phyloP scores from a whole-genome alignment of 2,888 invertebrate species.

The Octonoba sinensis region DNA sequence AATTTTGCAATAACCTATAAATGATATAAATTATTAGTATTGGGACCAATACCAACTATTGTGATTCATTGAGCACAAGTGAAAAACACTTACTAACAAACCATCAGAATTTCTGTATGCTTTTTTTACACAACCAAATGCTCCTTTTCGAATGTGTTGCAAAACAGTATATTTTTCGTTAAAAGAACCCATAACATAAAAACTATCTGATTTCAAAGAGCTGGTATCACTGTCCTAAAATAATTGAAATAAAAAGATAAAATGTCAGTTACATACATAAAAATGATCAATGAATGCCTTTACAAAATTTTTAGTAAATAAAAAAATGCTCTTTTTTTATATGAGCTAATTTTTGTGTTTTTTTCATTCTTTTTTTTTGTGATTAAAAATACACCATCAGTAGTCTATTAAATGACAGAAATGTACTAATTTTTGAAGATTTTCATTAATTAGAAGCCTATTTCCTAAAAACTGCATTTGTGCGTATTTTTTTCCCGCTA shows the following conservation, averaged over 20 bases:
- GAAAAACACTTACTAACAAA: constrained; percentile 71
- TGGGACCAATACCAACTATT: background rate
- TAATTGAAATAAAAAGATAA: background rate
- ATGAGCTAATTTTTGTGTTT: too few relatives aligned
- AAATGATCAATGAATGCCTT: too few relatives aligned
- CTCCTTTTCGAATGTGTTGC: constrained; percentile 81
- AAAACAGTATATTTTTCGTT: constrained; percentile 75
- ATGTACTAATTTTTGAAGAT: too few relatives aligned
- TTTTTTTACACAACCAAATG: constrained; percentile 81
- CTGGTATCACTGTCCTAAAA: constrained; percentile 63
- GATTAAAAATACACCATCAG: too few relatives aligned
- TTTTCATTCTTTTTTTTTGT: too few relatives aligned
- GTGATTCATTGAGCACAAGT: background rate
- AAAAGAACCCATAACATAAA: constrained; percentile 70
- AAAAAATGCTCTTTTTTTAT: too few relatives aligned
- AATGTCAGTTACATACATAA: too few relatives aligned
- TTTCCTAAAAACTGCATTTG: too few relatives aligned
- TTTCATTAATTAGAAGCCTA: too few relatives aligned
- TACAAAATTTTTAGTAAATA: too few relatives aligned
- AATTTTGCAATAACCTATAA: constrained; percentile 79
- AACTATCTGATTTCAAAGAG: constrained; percentile 30
- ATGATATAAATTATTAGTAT: constrained; percentile 10
- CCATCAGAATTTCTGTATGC: constrained; percentile 77
- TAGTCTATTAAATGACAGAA: too few relatives aligned
- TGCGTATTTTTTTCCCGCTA: too few relatives aligned